These are phyloP conservation scores for Speoplatyrhinus poulsoni DNA, from an alignment of 2,113 vertebrate genomes.

Conservation along the genomic window DNA sequence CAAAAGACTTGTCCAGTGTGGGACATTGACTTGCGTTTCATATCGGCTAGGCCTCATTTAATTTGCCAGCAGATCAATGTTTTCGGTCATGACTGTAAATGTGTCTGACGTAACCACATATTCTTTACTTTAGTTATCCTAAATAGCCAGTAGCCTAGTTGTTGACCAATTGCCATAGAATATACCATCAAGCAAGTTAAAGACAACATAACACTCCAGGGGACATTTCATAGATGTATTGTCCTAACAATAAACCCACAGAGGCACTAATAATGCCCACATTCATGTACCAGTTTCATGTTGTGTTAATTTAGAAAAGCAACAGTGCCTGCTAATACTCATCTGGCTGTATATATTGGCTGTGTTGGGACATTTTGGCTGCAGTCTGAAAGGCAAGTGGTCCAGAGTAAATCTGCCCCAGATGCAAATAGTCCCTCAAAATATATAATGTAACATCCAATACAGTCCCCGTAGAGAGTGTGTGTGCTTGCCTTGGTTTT, in stretches of 20 bases:
- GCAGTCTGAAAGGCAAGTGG: constrained; percentile 28
- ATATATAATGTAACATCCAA: constrained; percentile 47
- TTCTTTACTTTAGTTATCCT: not conserved
- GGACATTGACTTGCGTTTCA: constrained; percentile 3
- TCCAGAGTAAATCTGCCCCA: constrained; percentile 52
- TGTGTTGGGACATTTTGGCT: constrained; percentile 47
- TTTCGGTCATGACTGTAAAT: not conserved
- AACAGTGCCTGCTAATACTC: constrained; percentile 39
- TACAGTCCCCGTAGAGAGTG: constrained; percentile 28
- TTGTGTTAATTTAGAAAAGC: constrained; percentile 58
- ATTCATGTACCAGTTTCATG: constrained; percentile 57
- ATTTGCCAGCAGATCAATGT: not conserved
- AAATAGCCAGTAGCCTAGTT: not conserved
- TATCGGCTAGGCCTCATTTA: not conserved
- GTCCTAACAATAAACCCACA: constrained; percentile 24
- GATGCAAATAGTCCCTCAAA: constrained; percentile 26
- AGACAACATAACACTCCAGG: not conserved
- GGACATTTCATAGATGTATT: not conserved
- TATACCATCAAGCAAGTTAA: not conserved
- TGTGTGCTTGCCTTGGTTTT: constrained; percentile 17
- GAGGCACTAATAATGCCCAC: constrained; percentile 55
- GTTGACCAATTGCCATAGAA: not conserved
- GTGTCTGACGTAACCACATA: not conserved
- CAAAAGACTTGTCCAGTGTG: constrained; percentile 41
- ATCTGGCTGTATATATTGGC: constrained; percentile 51